Evolutionary conservation across 1,140 invertebrate genomes (phyloP).

Genomic region (Lepidurus arcticus): DNA sequence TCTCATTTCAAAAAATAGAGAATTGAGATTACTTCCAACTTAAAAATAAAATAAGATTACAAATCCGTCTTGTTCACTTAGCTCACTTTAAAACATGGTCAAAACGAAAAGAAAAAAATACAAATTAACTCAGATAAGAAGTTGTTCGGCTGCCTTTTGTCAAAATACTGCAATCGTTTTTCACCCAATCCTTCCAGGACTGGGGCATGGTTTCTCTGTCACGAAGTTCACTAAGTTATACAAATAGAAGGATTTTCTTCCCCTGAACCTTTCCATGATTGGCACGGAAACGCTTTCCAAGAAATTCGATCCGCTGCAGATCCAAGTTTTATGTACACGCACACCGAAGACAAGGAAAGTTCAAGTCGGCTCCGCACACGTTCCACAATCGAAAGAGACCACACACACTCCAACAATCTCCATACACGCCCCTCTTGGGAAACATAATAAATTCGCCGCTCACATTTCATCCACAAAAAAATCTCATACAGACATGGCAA

Average conservation of each 20-base stretch:
- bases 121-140: not conserved
- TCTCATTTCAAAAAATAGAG: not conserved
- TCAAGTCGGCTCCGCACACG: not conserved
- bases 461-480: not conserved
- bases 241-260: too few relatives aligned
- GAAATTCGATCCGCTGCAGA: not conserved
- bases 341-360: not conserved
- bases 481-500: not conserved
- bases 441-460: not conserved
- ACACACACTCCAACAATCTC: not conserved
- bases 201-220: too few relatives aligned
- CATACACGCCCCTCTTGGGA: constrained; percentile 7
- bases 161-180: constrained; percentile 8
- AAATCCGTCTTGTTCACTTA: not conserved
- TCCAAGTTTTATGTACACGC: constrained; percentile 2
- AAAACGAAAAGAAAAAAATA: not conserved
- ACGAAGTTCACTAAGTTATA: not conserved
- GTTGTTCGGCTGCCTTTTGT: not conserved
- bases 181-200: not conserved
- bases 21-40: constrained; percentile 22
- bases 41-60: not conserved
- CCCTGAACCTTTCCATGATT: not conserved
- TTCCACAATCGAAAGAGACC: not conserved
- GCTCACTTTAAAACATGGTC: not conserved
- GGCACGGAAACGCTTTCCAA: not conserved